phyloP scores from a whole-genome alignment of 1,140 invertebrate species.

The Trichomalopsis sarcophagae region DNA sequence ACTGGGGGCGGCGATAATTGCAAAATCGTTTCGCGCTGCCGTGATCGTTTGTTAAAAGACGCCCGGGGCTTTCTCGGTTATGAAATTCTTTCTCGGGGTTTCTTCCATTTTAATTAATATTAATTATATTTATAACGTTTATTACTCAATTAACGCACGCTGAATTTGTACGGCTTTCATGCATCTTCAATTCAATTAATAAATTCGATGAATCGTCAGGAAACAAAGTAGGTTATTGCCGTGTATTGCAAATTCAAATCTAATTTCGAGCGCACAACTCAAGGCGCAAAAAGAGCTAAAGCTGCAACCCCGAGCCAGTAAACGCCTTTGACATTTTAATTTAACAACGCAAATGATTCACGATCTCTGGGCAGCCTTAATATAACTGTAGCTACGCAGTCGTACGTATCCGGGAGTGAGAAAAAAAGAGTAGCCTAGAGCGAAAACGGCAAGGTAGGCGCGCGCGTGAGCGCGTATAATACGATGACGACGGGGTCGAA shows the following conservation, averaged over 20 bases:
- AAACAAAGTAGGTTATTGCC: too few species aligned
- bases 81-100: not conserved
- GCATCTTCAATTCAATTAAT: too few species aligned
- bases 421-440: not conserved
- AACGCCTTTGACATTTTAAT: conserved; percentile 25
- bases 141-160: too few species aligned
- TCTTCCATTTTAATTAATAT: not conserved
- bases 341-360: conserved; percentile 25
- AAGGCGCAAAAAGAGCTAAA: not conserved
- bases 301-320: not conserved
- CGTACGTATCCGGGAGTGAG: not conserved
- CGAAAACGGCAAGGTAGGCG: not conserved
- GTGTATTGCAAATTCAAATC: too few species aligned
- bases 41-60: not conserved
- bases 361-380: not conserved
- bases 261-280: too few species aligned
- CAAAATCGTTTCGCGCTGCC: not conserved
- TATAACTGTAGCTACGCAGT: not conserved
- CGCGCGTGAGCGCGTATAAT: not conserved
- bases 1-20: conserved; percentile 4
- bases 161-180: too few species aligned
- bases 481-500: not conserved
- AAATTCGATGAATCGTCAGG: too few species aligned
- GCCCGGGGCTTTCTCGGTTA: not conserved
- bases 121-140: not conserved